Conservation (phyloP, 2,113 vertebrate genomes). For the Limnothrissa miodon region DNA sequence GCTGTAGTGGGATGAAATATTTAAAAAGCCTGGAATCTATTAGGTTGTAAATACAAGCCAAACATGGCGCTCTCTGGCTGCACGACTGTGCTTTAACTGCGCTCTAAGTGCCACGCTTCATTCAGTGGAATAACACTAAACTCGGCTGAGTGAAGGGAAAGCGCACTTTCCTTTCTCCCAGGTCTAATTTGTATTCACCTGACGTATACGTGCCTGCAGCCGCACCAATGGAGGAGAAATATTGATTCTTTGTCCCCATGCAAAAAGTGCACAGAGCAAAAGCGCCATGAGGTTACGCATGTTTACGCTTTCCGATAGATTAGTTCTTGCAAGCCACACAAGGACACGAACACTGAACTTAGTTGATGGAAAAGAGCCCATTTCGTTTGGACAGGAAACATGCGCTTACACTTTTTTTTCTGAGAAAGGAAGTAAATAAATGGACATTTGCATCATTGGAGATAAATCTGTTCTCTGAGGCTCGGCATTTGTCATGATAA, state of each 20-base stretch:
- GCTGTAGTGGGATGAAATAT: conserved; percentile 17
- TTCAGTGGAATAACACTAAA: background rate
- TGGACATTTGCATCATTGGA: background rate
- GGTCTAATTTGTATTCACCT: background rate
- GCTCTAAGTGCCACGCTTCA: background rate
- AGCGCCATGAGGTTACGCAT: too few species aligned
- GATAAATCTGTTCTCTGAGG: background rate
- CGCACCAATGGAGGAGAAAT: background rate
- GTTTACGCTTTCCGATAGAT: too few species aligned
- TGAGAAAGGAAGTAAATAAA: background rate
- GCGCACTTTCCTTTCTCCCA: background rate
- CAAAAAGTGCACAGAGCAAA: background rate
- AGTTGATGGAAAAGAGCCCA: too few species aligned
- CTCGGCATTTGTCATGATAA: background rate
- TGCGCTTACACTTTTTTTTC: background rate
- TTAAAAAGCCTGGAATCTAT: background rate
- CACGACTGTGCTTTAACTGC: background rate
- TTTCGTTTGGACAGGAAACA: background rate
- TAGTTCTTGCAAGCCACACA: too few species aligned
- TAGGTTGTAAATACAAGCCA: conserved; percentile 13
- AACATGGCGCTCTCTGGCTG: background rate
- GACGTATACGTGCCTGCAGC: background rate
- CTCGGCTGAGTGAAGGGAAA: background rate
- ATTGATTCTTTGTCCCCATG: background rate
- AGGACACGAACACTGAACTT: too few species aligned